phyloP scores from a whole-genome alignment of 2,888 invertebrate species.

The Agrilus mali region DNA sequence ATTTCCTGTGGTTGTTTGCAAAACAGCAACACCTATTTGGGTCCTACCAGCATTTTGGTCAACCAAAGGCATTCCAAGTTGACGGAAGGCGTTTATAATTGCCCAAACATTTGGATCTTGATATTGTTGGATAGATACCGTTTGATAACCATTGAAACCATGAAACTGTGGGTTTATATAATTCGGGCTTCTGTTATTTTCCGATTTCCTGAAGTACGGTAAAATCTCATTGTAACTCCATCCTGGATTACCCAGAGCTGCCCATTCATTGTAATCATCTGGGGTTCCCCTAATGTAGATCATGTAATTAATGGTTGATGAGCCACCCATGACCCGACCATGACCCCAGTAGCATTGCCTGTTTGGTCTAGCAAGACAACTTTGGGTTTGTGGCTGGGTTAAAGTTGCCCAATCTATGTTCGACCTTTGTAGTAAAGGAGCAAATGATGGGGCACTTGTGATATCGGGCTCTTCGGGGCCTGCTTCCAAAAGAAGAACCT shows the following conservation, averaged over 20 bases:
- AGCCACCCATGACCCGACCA: constrained; percentile 56
- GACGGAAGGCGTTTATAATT: constrained; percentile 46
- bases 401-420: constrained; percentile 60
- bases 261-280: constrained; percentile 54
- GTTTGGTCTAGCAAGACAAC: constrained; percentile 45
- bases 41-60: constrained; percentile 43
- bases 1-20: constrained; percentile 48
- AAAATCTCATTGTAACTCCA: constrained; percentile 53
- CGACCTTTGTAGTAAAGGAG: constrained; percentile 44
- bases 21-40: constrained; percentile 47
- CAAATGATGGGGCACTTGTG: constrained; percentile 52
- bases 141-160: constrained; percentile 47
- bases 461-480: constrained; percentile 54
- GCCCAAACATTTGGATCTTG: constrained; percentile 44
- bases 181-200: constrained; percentile 46
- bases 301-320: constrained; percentile 54
- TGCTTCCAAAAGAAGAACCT: constrained; percentile 54
- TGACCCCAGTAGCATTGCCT: constrained; percentile 48
- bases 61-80: constrained; percentile 44
- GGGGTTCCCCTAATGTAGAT: constrained; percentile 48
- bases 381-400: constrained; percentile 49
- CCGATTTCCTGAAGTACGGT: constrained; percentile 58
- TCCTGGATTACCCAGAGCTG: constrained; percentile 44
- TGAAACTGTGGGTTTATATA: constrained; percentile 44
- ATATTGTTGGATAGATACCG: constrained; percentile 51